These are phyloP conservation scores for Oncorhynchus nerka DNA, from an alignment of 2,113 vertebrate genomes.

Conservation along the genomic window DNA sequence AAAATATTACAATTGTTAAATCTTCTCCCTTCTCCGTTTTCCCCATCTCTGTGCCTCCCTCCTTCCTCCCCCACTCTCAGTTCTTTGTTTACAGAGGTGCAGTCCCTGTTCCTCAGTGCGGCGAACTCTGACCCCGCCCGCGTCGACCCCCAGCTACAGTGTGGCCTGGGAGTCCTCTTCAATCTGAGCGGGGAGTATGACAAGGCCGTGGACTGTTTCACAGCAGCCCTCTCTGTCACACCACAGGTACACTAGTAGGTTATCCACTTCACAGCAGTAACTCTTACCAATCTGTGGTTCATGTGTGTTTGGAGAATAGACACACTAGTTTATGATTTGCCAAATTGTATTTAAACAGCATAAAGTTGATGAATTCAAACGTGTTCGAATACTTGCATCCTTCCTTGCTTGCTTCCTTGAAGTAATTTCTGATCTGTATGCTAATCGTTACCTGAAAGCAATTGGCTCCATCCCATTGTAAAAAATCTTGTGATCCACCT, in stretches of 20 bases:
- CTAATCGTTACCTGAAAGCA: no score
- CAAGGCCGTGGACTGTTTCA: constrained; percentile 98
- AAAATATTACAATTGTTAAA: neutral
- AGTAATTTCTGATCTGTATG: no score
- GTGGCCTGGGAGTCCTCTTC: constrained; percentile 95
- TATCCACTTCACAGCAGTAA: no score
- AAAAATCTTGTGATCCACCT: no score
- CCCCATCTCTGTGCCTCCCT: neutral
- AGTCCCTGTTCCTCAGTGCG: constrained; percentile 88
- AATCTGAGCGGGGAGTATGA: constrained; percentile 97
- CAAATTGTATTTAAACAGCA: no score
- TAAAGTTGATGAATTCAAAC: no score
- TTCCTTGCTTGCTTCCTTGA: no score
- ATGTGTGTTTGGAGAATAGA: no score
- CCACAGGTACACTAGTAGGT: constrained; percentile 76
- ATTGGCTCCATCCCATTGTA: no score
- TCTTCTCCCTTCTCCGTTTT: neutral
- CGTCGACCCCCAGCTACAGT: constrained; percentile 95
- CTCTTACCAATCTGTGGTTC: no score
- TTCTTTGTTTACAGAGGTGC: constrained; percentile 88
- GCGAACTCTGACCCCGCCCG: constrained; percentile 81
- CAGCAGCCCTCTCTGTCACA: constrained; percentile 85
- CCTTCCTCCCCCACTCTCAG: constrained; percentile 59
- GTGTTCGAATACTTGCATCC: no score
- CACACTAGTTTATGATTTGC: no score